phyloP scores from a whole-genome alignment of 1,140 invertebrate species.

The Drosophila pruinosa region DNA sequence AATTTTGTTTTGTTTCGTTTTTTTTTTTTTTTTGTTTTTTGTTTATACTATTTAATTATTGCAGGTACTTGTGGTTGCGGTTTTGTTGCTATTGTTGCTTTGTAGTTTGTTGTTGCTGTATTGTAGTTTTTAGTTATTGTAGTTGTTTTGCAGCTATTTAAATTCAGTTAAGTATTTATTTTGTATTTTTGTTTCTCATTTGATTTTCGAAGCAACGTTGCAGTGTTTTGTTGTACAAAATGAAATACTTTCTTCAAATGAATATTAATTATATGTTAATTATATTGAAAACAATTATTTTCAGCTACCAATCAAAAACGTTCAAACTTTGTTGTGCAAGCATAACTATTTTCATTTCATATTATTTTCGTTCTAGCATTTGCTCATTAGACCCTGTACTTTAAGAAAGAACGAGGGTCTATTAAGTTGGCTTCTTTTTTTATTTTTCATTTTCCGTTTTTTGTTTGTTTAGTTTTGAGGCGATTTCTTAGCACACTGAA shows the following conservation, averaged over 20 bases:
- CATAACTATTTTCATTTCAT: slow-evolving; percentile 38
- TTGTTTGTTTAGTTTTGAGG: slow-evolving; percentile 21
- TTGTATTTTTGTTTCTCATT: slow-evolving; percentile 8
- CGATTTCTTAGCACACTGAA: slow-evolving; percentile 78
- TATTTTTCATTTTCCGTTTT: slow-evolving; percentile 28
- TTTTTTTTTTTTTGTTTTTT: slow-evolving; percentile 54
- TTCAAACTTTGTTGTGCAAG: slow-evolving; percentile 70
- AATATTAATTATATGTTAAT: slow-evolving; percentile 37
- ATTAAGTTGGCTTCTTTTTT: slow-evolving; percentile 1
- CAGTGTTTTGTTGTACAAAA: slow-evolving; percentile 38
- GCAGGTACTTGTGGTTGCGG: slow-evolving; percentile 83
- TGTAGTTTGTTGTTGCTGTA: slow-evolving; percentile 61
- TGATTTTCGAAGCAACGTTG: slow-evolving; percentile 48
- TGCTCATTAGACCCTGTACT: not conserved
- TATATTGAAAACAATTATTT: slow-evolving; percentile 61
- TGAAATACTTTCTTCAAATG: slow-evolving; percentile 22
- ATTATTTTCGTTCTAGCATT: not conserved
- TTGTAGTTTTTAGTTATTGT: slow-evolving; percentile 27
- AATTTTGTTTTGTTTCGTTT: slow-evolving; percentile 48
- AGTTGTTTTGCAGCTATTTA: slow-evolving; percentile 24
- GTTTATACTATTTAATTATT: slow-evolving; percentile 76
- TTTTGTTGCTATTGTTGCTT: slow-evolving; percentile 80
- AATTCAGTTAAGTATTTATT: slow-evolving; percentile 42
- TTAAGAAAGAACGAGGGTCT: not conserved
- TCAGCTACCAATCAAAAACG: slow-evolving; percentile 81